These are phyloP conservation scores for Lepus europaeus DNA, from an alignment of 2,113 vertebrate species.

Conservation along the genomic window DNA sequence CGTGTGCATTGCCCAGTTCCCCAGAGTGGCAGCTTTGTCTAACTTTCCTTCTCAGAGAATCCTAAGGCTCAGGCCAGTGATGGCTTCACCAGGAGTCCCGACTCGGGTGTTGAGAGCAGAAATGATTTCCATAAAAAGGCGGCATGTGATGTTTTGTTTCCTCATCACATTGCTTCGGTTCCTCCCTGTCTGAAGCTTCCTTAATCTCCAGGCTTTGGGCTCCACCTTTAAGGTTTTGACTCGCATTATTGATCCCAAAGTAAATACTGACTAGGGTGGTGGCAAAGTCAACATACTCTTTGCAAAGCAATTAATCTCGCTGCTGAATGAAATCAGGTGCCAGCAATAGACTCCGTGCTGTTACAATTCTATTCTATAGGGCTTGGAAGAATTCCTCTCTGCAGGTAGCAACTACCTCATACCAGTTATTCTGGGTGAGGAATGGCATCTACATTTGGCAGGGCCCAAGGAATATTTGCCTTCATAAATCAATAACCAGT, in stretches of 20 bases:
- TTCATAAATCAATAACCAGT: slow-evolving; percentile 67
- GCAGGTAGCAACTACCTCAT: not conserved
- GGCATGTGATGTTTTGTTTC: slow-evolving; percentile 38
- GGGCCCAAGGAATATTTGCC: not conserved
- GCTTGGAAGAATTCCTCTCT: slow-evolving; percentile 41
- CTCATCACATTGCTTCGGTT: slow-evolving; percentile 19
- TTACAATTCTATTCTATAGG: not conserved
- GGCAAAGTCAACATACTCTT: slow-evolving; percentile 65
- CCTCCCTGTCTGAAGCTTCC: slow-evolving; percentile 8
- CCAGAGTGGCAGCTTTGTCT: not conserved
- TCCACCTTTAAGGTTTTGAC: slow-evolving; percentile 64
- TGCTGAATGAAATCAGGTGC: slow-evolving; percentile 65
- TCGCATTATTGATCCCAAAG: slow-evolving; percentile 55
- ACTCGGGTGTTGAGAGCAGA: slow-evolving; percentile 4
- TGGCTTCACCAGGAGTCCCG: not conserved
- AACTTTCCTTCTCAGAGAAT: slow-evolving; percentile 50
- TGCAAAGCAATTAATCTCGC: slow-evolving; percentile 64
- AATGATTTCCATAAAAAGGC: not conserved
- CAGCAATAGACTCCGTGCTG: not conserved
- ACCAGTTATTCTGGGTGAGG: slow-evolving; percentile 6
- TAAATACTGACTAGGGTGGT: slow-evolving; percentile 64
- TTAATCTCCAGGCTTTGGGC: slow-evolving; percentile 49
- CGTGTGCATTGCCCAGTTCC: not conserved
- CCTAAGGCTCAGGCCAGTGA: not conserved
- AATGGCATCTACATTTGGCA: not conserved